phyloP scores from a whole-genome alignment of 1,140 invertebrate genomes.

The Philotrypesis tridentata region DNA sequence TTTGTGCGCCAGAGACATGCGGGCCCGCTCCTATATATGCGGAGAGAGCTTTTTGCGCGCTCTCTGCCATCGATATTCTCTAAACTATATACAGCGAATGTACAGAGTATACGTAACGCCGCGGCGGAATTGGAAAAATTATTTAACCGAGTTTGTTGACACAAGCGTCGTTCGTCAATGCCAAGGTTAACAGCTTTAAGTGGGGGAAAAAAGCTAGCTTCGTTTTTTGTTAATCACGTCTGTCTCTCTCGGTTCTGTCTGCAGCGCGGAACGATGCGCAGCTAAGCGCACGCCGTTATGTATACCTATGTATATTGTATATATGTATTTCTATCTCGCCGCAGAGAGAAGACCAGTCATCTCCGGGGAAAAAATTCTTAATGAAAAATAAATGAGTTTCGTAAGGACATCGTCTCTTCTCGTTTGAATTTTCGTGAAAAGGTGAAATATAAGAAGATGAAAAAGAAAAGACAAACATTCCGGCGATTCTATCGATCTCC shows the following conservation, averaged over 20 bases:
- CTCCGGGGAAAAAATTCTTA: background rate
- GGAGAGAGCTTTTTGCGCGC: background rate
- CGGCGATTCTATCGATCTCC: background rate
- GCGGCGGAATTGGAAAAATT: background rate
- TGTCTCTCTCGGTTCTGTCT: too few relatives aligned
- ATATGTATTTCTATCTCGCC: background rate
- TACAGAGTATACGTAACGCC: too few relatives aligned
- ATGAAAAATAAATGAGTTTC: conserved; percentile 33
- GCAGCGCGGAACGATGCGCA: too few relatives aligned
- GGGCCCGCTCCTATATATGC: background rate
- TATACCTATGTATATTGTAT: too few relatives aligned
- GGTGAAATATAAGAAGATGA: too few relatives aligned
- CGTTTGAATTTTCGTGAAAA: background rate
- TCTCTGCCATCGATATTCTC: background rate
- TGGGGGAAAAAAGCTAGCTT: background rate
- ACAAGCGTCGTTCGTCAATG: background rate
- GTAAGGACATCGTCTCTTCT: background rate
- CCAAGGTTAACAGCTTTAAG: background rate
- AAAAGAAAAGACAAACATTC: too few relatives aligned
- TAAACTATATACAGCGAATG: too few relatives aligned
- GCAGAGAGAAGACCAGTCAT: too few relatives aligned
- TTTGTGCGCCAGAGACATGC: background rate
- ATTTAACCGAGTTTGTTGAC: too few relatives aligned
- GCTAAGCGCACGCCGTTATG: too few relatives aligned
- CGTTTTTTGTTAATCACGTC: background rate